Percentiles rank a stretch among this genome's conserved stretches.
These are phyloP conservation scores for Formica selysi DNA, from an alignment of 1,140 invertebrate genomes.

Conservation along the genomic window DNA sequence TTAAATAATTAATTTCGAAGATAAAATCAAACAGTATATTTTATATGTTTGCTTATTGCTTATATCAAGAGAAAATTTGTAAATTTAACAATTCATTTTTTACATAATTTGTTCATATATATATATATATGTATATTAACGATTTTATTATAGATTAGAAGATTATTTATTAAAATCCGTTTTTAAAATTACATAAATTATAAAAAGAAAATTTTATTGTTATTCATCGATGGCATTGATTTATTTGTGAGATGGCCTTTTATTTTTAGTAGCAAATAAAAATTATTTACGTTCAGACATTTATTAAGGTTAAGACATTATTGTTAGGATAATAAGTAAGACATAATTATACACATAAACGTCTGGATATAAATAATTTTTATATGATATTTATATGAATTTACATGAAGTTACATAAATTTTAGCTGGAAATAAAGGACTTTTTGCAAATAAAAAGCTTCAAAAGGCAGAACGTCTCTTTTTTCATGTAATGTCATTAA, in stretches of 20 bases:
- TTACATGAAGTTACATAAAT: no score
- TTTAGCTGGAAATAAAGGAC: background rate
- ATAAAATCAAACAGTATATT: background rate
- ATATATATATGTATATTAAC: background rate
- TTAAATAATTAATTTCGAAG: no score
- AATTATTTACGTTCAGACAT: background rate
- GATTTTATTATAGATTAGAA: background rate
- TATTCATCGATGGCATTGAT: background rate
- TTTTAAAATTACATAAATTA: background rate
- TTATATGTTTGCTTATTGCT: background rate
- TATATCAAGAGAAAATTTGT: background rate
- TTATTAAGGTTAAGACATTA: background rate
- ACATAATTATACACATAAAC: background rate
- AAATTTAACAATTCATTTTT: background rate
- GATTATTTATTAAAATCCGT: background rate
- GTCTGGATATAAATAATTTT: background rate
- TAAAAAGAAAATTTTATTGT: no score
- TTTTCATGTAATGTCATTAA: background rate
- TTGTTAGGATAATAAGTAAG: background rate
- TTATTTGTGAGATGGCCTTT: background rate
- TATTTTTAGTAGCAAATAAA: background rate
- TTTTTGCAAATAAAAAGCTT: constrained; percentile 9
- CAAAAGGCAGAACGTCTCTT: background rate
- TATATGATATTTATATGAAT: background rate
- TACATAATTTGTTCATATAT: background rate